Percentiles rank a stretch among this genome's conserved stretches.
Evolutionary conservation across 2,888 invertebrate species (phyloP).

Genomic region (Microdon myrmicae): DNA sequence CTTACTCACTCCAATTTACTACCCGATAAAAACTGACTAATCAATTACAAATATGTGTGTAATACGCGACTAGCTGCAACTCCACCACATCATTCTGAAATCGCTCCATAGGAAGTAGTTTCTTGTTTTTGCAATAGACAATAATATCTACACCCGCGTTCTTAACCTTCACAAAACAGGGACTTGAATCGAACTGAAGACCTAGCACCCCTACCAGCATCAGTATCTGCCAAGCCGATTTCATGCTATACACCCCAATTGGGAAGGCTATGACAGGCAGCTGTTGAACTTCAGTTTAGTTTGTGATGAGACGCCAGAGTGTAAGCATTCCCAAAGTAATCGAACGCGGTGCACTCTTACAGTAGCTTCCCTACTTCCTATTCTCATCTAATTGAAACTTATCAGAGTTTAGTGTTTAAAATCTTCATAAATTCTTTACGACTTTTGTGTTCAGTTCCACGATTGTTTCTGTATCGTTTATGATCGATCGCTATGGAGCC

Average conservation of each 20-base stretch:
- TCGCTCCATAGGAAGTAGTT: constrained; percentile 10
- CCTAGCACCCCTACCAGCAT: constrained; percentile 3
- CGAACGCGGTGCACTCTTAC: constrained; percentile 37
- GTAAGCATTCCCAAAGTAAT: constrained; percentile 41
- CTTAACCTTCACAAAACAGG: constrained; percentile 14
- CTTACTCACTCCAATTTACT: constrained; percentile 35
- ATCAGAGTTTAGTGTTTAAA: constrained; percentile 7
- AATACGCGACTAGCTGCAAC: constrained; percentile 35
- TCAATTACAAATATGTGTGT: constrained; percentile 45
- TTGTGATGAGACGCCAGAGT: constrained; percentile 45
- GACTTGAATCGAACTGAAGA: constrained; percentile 3
- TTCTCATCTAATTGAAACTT: constrained; percentile 6
- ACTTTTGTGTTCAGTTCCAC: background rate
- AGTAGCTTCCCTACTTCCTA: constrained; percentile 16
- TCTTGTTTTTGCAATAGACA: constrained; percentile 17
- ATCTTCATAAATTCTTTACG: no score
- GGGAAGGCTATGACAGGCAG: constrained; percentile 36
- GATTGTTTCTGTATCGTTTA: constrained; percentile 6
- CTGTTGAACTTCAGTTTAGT: constrained; percentile 36
- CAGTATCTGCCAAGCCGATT: constrained; percentile 5
- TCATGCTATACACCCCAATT: constrained; percentile 36
- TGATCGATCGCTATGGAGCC: constrained; percentile 33
- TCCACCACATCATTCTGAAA: no score
- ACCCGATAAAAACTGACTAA: constrained; percentile 39
- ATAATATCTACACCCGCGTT: constrained; percentile 1